Conservation (phyloP, 2,113 vertebrate genomes). For the Corvus hawaiiensis region DNA sequence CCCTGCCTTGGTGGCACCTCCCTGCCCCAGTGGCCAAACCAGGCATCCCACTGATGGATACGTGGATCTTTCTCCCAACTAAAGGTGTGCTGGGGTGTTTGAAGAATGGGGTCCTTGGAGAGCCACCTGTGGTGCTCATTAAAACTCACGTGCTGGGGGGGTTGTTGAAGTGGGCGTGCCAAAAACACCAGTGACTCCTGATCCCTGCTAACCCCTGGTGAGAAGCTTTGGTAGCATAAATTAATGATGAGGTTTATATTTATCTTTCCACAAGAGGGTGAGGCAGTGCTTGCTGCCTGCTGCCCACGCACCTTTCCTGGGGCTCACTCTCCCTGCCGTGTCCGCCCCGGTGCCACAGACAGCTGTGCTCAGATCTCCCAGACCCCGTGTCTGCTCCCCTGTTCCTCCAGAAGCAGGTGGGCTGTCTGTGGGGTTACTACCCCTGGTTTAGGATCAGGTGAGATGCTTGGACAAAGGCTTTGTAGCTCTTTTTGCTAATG, state of each 20-base stretch:
- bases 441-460: background rate
- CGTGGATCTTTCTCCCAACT: background rate
- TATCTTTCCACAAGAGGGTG: background rate
- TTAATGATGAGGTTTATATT: background rate
- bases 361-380: background rate
- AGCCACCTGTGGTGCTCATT: rapidly evolving
- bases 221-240: background rate
- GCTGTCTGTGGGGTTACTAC: background rate
- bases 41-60: background rate
- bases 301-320: rapidly evolving
- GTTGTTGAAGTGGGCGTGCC: background rate
- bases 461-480: background rate
- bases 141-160: background rate
- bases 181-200: background rate
- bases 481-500: background rate
- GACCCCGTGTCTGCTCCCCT: rapidly evolving
- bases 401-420: background rate
- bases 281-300: background rate
- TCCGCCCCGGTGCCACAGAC: rapidly evolving
- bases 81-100: background rate
- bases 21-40: rapidly evolving
- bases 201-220: too few species aligned
- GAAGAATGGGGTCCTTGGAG: background rate
- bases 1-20: background rate
- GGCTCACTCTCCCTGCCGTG: background rate